Evolutionary conservation across 2,888 invertebrate species (phyloP), one percentile per base, ranked within the genome.

Genomic region (Stenodema calcarata): DNA sequence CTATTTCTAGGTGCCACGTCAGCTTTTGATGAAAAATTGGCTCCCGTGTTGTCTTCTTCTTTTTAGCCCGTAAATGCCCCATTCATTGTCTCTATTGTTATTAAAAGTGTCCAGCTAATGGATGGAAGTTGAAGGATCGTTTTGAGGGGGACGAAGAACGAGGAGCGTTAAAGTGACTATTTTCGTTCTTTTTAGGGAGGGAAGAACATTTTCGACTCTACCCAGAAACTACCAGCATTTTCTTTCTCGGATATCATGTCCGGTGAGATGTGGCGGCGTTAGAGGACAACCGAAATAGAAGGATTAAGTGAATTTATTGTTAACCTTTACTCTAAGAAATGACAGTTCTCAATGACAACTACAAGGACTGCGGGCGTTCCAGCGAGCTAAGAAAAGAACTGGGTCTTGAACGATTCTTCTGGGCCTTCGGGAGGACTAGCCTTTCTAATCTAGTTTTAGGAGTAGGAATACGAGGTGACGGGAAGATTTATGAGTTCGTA

Each of bases 251-350:
- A 7, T 54, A 16, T 54, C 54, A 18, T 54, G 35, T 35, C 35
- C 54, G 18, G 7, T 12, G 7, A 54, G 54, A 54, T 54, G 54
- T 54, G 3, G 54, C 16, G 54, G 73, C 30, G 73, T 73, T 28
- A 30, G 35, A n/a, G 35, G n/a, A 27, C n/a, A 73, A 6, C 35
- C 30, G 73, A 73, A 73, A 73, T 73, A 73, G 73, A 73, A 73
- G 73, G 28, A 73, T 73, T 30, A 30, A 73, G 73, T 73, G n/a
- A 73, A 73, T 73, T 73, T 73, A 73, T 73, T 73, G 73, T 73
- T 27, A 30, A 28, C 73, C 23, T 73, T 28, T 35, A 27, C 16
- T 73, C n/a, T n/a, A n/a, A 35, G 73, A 73, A 73, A 73, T 73
- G 73, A 73, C 73, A 73, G 73, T 6, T 16, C n/a, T 30, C 73